Conservation (phyloP, 2,888 invertebrate species). For the Scrobipalpa atriplicella region DNA sequence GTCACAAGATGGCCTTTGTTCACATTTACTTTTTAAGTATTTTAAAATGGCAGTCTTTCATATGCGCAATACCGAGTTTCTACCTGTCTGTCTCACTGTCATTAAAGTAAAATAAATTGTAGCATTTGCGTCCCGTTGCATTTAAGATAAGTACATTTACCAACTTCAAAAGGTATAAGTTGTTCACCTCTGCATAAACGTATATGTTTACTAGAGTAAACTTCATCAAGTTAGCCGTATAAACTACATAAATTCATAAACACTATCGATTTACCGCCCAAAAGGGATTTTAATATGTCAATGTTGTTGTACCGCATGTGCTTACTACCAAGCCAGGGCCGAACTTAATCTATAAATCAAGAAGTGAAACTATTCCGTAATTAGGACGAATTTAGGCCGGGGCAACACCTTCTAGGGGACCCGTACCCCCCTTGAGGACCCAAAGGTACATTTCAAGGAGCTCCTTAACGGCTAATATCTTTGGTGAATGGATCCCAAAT, state of each 20-base stretch:
- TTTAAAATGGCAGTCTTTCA: too few species aligned
- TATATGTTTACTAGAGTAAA: too few species aligned
- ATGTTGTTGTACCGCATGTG: conserved; percentile 67
- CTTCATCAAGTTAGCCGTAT: neutral
- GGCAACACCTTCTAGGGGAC: conserved; percentile 70
- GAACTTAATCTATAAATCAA: conserved; percentile 83
- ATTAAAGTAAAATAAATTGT: too few species aligned
- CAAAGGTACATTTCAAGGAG: conserved; percentile 79
- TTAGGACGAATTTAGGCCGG: conserved; percentile 82
- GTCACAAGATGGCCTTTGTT: too few species aligned
- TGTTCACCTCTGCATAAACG: too few species aligned
- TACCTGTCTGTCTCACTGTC: too few species aligned
- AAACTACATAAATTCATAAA: neutral
- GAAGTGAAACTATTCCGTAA: conserved; percentile 83
- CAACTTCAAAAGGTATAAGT: too few species aligned
- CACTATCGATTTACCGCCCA: neutral
- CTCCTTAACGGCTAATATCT: conserved; percentile 81
- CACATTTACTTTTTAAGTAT: too few species aligned
- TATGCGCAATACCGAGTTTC: too few species aligned
- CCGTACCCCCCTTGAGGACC: conserved; percentile 71
- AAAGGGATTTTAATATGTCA: conserved; percentile 70
- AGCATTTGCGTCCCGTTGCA: too few species aligned
- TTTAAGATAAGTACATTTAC: too few species aligned
- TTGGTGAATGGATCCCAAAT: conserved; percentile 79
- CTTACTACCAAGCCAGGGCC: conserved; percentile 51